A percentile compares a stretch with the other conserved stretches of the same genome.
Conservation (phyloP, 92 coral and sea anemone species). For the Palythoa caribaeorum region DNA sequence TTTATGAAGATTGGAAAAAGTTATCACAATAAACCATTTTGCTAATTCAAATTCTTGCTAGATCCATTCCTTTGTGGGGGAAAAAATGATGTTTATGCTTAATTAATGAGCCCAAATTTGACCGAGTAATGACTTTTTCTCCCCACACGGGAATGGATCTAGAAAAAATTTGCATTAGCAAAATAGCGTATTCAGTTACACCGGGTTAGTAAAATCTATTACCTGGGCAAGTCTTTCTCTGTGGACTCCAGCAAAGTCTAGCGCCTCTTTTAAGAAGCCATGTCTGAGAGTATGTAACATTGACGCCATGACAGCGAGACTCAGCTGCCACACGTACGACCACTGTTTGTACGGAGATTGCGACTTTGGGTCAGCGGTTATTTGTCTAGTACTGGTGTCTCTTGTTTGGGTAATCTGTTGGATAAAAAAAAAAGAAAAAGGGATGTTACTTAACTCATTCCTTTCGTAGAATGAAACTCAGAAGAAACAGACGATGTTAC, state of each 20-base stretch:
- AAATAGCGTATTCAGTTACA: background rate
- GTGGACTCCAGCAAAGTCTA: conserved; percentile 97
- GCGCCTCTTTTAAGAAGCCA: conserved; percentile 91
- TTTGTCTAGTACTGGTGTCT: conserved; percentile 42
- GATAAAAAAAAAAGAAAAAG: background rate
- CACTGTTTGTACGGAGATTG: conserved; percentile 61
- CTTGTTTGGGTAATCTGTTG: conserved; percentile 13
- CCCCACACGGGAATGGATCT: no score
- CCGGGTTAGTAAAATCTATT: background rate
- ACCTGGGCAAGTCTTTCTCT: conserved; percentile 90
- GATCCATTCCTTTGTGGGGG: no score
- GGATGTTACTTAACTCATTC: background rate
- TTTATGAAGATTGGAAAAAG: no score
- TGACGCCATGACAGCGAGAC: conserved; percentile 94
- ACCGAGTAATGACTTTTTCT: no score
- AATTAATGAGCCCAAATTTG: no score
- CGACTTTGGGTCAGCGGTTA: conserved; percentile 23
- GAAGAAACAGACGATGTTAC: background rate
- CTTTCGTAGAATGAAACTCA: no score
- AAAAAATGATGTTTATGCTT: no score
- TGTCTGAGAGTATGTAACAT: conserved; percentile 89
- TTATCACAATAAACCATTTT: background rate
- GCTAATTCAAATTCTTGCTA: no score
- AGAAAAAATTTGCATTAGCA: no score
- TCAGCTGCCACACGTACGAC: conserved; percentile 90